phyloP scores from a whole-genome alignment of 2,797 vertebrate species.

The Myotis planiceps region DNA sequence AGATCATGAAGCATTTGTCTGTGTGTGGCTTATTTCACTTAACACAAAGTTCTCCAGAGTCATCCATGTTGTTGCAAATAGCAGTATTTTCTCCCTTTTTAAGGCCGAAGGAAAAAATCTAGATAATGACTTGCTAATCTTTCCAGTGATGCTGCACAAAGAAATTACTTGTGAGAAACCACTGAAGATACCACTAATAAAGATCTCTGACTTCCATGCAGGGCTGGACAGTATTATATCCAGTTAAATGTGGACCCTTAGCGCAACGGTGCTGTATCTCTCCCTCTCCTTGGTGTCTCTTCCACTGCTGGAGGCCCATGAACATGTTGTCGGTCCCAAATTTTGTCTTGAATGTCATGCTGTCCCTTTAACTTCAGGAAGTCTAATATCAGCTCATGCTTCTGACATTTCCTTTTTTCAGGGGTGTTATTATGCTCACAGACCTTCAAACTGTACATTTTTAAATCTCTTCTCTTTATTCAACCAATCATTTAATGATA shows the following conservation, averaged over 20 bases:
- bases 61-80: background rate
- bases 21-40: background rate
- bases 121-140: background rate
- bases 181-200: background rate
- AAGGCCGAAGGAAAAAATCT: background rate
- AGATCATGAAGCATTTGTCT: background rate
- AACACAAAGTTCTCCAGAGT: background rate
- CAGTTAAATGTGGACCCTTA: background rate
- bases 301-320: background rate
- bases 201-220: background rate
- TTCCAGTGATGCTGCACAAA: background rate
- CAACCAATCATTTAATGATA: background rate
- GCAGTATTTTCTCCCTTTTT: background rate
- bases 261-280: background rate
- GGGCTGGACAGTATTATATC: background rate
- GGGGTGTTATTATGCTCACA: background rate
- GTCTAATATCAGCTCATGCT: background rate
- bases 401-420: background rate
- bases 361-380: background rate
- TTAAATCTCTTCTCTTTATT: background rate
- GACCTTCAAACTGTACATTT: background rate
- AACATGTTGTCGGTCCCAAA: background rate
- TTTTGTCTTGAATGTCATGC: background rate
- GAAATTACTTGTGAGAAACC: background rate
- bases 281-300: background rate